Evolutionary conservation across 2,113 vertebrate genomes (phyloP).

Genomic region (Neolamprologus brichardi): DNA sequence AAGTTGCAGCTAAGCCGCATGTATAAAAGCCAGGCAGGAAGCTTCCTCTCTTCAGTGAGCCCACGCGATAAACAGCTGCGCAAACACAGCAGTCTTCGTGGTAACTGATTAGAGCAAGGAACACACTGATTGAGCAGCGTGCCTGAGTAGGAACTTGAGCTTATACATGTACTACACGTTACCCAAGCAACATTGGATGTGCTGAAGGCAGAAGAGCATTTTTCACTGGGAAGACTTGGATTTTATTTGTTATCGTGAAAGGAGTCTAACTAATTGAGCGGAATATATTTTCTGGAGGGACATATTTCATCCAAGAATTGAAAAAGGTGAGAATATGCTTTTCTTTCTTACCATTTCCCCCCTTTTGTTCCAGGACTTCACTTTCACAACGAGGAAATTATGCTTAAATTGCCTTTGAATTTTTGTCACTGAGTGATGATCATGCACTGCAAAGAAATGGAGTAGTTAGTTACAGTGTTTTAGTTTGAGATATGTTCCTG

Average conservation of each 20-base stretch:
- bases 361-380: not conserved
- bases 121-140: not conserved
- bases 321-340: slow-evolving; percentile 7
- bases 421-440: not conserved
- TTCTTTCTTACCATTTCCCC: not conserved
- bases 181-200: not conserved
- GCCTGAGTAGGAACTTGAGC: not conserved
- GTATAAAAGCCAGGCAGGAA: slow-evolving; percentile 24
- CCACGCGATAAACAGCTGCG: slow-evolving; percentile 24
- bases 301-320: not conserved
- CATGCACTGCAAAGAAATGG: not conserved
- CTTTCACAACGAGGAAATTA: not conserved
- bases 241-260: not conserved
- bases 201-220: not conserved
- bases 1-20: slow-evolving; percentile 15
- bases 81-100: slow-evolving; percentile 9
- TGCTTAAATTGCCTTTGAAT: not conserved
- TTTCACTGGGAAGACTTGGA: not conserved
- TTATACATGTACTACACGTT: not conserved
- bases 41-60: not conserved
- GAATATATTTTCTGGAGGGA: not conserved
- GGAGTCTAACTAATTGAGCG: not conserved
- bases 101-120: not conserved
- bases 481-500: not conserved
- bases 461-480: not conserved